Base-by-base conservation (phyloP, 2,797 vertebrate species). In the Helostoma temminkii region DNA sequence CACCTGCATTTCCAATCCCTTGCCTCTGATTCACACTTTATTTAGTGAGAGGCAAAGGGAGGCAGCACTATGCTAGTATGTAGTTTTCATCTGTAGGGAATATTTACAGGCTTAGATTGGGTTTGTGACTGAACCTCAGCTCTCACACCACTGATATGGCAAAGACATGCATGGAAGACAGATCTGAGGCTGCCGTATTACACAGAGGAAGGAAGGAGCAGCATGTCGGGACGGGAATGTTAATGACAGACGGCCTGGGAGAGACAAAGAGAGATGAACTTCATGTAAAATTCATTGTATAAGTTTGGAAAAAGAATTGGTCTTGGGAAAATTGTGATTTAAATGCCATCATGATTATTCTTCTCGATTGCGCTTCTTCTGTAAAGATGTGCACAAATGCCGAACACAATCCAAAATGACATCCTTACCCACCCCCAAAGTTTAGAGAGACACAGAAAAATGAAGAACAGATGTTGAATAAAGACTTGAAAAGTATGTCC, bases 211-310 rank as follows among this genome's bases (percentile, higher is more conserved):
- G 79, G 62, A 76, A 62, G 47, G 57, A 79, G 75, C 67, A 39
- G 66, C 56, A 16, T 63, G 78, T 75, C 66, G 63, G 80, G 78
- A 81, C 11, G 37, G 67, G 81, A 87, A 90, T 89, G 77, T 87
- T 89, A 90, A 85, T 81, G 78, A 47, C 71, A 66, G 1, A 3
- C 39, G 22, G 71, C 45, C 79, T 56, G 69, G 58, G 57, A 82
- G 72, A 82, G 58, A 81, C 63, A 52, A 42, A 70, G 32, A 47
- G 43, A 76, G 61, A 80, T 46, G 79, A 67, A 71, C 54, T 66
- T 86, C 77, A 87, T 88, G 74, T 71, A 85, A 85, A 84, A 87
- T 86, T 78, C 81, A 86, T 86, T 79, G 81, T 84, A 74, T 65
- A 62, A 80, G 74, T 86, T 76, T 9, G 61, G 53, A 34, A 78